Evolutionary conservation across 2,888 invertebrate species (phyloP).

Genomic region (Meliscaeva auricollis): DNA sequence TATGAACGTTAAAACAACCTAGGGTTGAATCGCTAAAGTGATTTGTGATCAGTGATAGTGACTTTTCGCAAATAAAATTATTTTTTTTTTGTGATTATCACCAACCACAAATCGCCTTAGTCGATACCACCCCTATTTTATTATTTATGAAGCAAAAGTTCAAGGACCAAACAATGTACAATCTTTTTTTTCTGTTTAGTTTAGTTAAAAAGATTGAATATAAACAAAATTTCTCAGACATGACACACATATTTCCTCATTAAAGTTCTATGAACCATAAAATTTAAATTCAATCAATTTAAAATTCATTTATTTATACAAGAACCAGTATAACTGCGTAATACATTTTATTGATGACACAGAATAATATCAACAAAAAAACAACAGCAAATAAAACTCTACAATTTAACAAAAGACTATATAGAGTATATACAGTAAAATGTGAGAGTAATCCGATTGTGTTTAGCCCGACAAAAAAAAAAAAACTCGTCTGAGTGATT

Average conservation of each 20-base stretch:
- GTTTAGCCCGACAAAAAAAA: neutral
- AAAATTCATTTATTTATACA: constrained; percentile 11
- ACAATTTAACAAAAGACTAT: constrained; percentile 4
- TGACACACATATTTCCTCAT: constrained; percentile 5
- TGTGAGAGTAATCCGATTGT: neutral
- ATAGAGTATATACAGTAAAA: neutral
- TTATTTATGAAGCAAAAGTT: too few species aligned
- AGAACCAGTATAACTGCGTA: constrained; percentile 28
- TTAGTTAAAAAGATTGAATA: too few species aligned
- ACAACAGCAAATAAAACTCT: neutral
- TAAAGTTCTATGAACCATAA: constrained; percentile 40
- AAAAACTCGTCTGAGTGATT: neutral
- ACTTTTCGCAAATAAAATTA: too few species aligned
- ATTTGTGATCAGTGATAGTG: too few species aligned
- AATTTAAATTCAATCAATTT: constrained; percentile 32
- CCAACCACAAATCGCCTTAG: too few species aligned
- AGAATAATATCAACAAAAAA: neutral
- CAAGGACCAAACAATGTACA: too few species aligned
- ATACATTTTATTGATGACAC: constrained; percentile 32
- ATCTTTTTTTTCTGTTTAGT: too few species aligned
- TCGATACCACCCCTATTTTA: too few species aligned
- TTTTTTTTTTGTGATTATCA: too few species aligned
- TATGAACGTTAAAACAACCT: too few species aligned
- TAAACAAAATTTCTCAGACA: neutral
- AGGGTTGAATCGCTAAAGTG: too few species aligned